phyloP scores from a whole-genome alignment of 2,888 invertebrate species.

The Eupithecia vulgata region DNA sequence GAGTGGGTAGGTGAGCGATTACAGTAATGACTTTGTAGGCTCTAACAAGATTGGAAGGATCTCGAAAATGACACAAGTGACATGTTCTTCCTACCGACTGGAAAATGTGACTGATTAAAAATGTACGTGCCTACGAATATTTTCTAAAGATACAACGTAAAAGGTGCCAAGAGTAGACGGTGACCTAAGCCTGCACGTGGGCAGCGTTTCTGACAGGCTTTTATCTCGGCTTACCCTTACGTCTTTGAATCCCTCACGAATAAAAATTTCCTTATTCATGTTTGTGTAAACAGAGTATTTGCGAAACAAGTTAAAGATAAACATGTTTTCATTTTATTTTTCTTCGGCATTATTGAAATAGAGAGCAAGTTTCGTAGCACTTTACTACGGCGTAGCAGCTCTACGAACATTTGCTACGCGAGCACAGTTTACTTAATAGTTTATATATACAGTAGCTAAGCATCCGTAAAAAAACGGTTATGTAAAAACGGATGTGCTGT shows the following conservation, averaged over 20 bases:
- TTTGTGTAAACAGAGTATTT: constrained; percentile 18
- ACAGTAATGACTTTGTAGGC: constrained; percentile 55
- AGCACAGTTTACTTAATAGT: background rate
- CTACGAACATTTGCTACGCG: constrained; percentile 13
- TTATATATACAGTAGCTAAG: background rate
- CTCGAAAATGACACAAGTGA: background rate
- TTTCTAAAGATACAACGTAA: background rate
- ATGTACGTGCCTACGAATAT: background rate
- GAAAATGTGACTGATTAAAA: background rate
- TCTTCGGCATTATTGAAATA: background rate
- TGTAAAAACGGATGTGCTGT: no score
- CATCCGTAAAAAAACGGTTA: no score
- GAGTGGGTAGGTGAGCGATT: constrained; percentile 47
- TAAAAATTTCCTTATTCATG: constrained; percentile 29
- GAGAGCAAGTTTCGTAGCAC: background rate
- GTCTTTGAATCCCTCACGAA: constrained; percentile 36
- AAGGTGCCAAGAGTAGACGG: constrained; percentile 29
- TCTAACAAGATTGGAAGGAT: constrained; percentile 39
- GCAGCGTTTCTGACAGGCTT: constrained; percentile 42
- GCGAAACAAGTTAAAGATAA: constrained; percentile 15
- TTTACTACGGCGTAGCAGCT: constrained; percentile 20
- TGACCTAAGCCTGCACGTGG: constrained; percentile 33
- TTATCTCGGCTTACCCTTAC: constrained; percentile 38
- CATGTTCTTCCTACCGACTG: background rate
- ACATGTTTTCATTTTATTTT: background rate